Evolutionary conservation across 2,888 invertebrate genomes (phyloP).

Genomic region (Eurytoma adleriae): DNA sequence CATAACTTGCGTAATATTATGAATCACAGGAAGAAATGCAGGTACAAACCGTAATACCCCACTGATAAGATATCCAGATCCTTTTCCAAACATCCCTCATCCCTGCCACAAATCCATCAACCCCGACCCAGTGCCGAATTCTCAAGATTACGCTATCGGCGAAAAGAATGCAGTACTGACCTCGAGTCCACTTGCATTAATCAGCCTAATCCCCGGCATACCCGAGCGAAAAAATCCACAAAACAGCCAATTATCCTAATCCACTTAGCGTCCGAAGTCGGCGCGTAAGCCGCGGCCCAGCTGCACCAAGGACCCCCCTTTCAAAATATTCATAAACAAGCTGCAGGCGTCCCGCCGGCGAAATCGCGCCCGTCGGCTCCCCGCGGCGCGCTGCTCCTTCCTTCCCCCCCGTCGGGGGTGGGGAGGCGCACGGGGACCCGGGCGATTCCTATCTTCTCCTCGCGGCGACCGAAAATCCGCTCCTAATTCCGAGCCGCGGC

Average conservation of each 20-base stretch:
- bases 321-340: conserved; percentile 44
- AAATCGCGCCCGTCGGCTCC: conserved; percentile 42
- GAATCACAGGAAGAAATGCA: no score
- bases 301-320: neutral
- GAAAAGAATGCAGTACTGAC: neutral
- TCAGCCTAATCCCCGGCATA: neutral
- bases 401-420: neutral
- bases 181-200: neutral
- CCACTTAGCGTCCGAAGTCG: conserved; percentile 45
- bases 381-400: conserved; percentile 24
- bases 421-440: neutral
- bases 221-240: neutral
- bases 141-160: neutral
- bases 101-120: no score
- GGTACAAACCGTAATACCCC: no score
- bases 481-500: conserved; percentile 7
- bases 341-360: conserved; percentile 1
- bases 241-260: conserved; percentile 51
- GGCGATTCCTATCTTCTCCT: conserved; percentile 48
- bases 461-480: conserved; percentile 32
- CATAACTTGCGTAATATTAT: no score
- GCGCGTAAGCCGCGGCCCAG: conserved; percentile 10
- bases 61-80: no score
- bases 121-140: neutral
- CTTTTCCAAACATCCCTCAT: no score